Percentiles rank a stretch among this genome's conserved stretches.
Conservation (phyloP, 2,113 vertebrate genomes). For the Pelusios castaneus region DNA sequence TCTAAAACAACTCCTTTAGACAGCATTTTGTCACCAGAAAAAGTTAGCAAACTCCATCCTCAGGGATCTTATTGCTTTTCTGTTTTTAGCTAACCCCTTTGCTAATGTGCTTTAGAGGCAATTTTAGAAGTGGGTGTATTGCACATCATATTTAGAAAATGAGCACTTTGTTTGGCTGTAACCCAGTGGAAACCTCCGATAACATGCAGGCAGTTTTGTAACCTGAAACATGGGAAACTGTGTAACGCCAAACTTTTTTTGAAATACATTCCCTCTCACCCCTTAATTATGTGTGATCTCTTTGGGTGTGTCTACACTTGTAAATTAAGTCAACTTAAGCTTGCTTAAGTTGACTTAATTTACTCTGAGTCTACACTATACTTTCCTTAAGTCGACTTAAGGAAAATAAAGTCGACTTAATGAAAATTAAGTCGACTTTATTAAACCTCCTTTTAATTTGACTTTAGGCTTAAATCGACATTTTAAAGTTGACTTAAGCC, state of each 20-base stretch:
- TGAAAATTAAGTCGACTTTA: too few relatives aligned
- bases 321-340: too few relatives aligned
- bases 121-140: constrained; percentile 24
- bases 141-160: not conserved
- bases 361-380: too few relatives aligned
- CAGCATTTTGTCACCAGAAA: not conserved
- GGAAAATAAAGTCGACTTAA: too few relatives aligned
- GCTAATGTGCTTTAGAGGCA: constrained; percentile 2
- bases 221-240: constrained; percentile 53
- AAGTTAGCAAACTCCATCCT: not conserved
- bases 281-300: constrained; percentile 5
- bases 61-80: not conserved
- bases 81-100: not conserved
- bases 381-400: too few relatives aligned
- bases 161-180: constrained; percentile 21
- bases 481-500: too few relatives aligned
- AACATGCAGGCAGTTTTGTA: constrained; percentile 49
- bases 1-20: not conserved
- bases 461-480: too few relatives aligned
- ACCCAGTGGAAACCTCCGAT: constrained; percentile 46
- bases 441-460: too few relatives aligned
- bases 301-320: too few relatives aligned
- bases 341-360: too few relatives aligned
- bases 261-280: not conserved
- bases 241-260: not conserved